Evolutionary conservation across 53 echinoderm and acorn worm genomes (phyloP).

Genomic region (Echinometra lucunter): DNA sequence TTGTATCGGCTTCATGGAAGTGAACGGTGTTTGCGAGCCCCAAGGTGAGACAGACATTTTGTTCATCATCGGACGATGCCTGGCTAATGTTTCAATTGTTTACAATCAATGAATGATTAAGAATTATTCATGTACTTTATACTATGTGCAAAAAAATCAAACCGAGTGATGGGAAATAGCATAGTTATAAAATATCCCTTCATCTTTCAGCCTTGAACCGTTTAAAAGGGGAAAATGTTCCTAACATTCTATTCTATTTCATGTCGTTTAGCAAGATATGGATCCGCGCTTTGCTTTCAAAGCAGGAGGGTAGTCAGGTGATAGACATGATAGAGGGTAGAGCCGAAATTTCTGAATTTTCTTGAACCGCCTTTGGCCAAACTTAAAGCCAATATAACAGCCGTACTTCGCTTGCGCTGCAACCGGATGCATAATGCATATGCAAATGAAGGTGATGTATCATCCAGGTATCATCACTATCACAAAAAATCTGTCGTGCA

Average conservation of each 20-base stretch:
- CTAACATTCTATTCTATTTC: neutral
- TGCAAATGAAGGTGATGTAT: no score
- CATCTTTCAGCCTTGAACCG: neutral
- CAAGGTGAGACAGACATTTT: neutral
- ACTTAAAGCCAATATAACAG: no score
- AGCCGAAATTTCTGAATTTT: no score
- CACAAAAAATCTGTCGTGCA: no score
- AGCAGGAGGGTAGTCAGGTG: neutral
- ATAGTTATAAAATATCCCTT: neutral
- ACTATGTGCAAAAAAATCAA: no score
- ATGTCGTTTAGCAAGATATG: neutral
- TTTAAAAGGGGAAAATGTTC: neutral
- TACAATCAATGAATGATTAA: neutral
- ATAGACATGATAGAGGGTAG: no score
- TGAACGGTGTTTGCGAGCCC: constrained; percentile 62
- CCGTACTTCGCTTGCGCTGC: no score
- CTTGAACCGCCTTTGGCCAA: no score
- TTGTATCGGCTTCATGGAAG: constrained; percentile 64
- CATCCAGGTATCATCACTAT: no score
- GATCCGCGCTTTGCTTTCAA: neutral
- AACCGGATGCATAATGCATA: no score
- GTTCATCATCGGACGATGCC: no score
- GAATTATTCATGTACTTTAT: neutral
- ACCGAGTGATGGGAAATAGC: neutral
- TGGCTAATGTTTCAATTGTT: neutral